Percentiles rank a stretch among this genome's conserved stretches.
These are phyloP conservation scores for Scaptomyza polygonia DNA, from an alignment of 2,888 invertebrate species.

Conservation along the genomic window DNA sequence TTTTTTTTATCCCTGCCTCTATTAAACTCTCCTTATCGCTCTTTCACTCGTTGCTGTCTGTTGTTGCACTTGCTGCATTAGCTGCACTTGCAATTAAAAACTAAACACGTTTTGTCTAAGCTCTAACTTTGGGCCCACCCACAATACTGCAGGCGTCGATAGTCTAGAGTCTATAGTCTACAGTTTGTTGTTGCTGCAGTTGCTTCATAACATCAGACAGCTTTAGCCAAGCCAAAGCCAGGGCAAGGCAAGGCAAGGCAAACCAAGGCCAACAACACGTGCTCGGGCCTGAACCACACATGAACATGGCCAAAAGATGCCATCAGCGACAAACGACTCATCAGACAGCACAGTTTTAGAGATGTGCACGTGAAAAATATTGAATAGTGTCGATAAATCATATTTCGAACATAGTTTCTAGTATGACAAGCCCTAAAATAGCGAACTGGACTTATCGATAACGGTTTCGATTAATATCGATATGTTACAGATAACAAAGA, in stretches of 20 bases:
- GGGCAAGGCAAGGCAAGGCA: background rate
- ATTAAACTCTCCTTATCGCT: background rate
- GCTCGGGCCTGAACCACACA: slow-evolving; percentile 41
- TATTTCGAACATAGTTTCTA: too few relatives aligned
- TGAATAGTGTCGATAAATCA: too few relatives aligned
- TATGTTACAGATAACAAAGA: too few relatives aligned
- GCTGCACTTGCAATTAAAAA: slow-evolving; percentile 75
- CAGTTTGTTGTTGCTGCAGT: slow-evolving; percentile 19
- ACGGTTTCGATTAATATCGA: too few relatives aligned
- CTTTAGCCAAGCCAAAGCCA: background rate
- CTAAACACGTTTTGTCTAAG: slow-evolving; percentile 69
- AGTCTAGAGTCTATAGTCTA: slow-evolving; percentile 29
- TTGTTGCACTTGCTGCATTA: slow-evolving; percentile 36
- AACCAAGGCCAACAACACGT: slow-evolving; percentile 76
- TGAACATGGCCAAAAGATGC: slow-evolving; percentile 40
- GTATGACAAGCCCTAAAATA: too few relatives aligned
- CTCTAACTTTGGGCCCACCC: slow-evolving; percentile 60
- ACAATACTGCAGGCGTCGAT: slow-evolving; percentile 65
- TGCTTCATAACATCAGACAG: slow-evolving; percentile 31
- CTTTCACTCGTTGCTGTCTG: background rate
- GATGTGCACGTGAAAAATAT: slow-evolving; percentile 23
- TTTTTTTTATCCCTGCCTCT: background rate
- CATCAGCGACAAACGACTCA: slow-evolving; percentile 18
- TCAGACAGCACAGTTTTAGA: slow-evolving; percentile 11
- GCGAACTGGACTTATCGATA: too few relatives aligned